A percentile compares a stretch with the other conserved stretches of the same genome.
These are phyloP conservation scores for Hirundichthys speculiger DNA, from an alignment of 2,113 vertebrate genomes.

Conservation along the genomic window DNA sequence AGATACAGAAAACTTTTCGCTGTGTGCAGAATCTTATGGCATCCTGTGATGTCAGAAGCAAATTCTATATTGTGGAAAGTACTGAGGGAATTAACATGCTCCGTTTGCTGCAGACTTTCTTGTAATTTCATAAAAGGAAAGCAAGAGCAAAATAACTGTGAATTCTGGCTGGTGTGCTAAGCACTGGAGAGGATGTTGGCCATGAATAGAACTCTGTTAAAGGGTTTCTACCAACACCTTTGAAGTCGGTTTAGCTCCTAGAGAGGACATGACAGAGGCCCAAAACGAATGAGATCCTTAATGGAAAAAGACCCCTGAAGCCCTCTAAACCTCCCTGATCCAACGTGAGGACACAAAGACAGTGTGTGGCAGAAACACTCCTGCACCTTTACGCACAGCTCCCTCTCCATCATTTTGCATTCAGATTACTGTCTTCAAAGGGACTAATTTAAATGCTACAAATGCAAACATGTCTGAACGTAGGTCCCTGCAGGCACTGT, in stretches of 20 bases:
- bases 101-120: no score
- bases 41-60: no score
- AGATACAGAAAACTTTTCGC: no score
- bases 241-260: slow-evolving; percentile 61
- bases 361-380: slow-evolving; percentile 47
- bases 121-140: slow-evolving; percentile 3
- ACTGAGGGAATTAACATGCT: no score
- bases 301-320: slow-evolving; percentile 66
- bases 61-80: no score
- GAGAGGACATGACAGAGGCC: slow-evolving; percentile 36
- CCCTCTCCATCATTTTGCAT: slow-evolving; percentile 53
- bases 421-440: slow-evolving; percentile 61
- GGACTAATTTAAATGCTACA: slow-evolving; percentile 56
- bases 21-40: no score
- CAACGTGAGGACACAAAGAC: slow-evolving; percentile 46
- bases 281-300: slow-evolving; percentile 64
- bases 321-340: slow-evolving; percentile 28
- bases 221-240: slow-evolving; percentile 58
- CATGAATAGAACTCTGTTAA: slow-evolving; percentile 43
- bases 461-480: slow-evolving; percentile 66
- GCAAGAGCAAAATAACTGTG: slow-evolving; percentile 1
- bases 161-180: slow-evolving; percentile 29
- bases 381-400: slow-evolving; percentile 35
- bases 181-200: slow-evolving; percentile 37
- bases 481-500: slow-evolving; percentile 41